These are phyloP conservation scores for Calyptomena viridis DNA, from an alignment of 2,113 vertebrate species.

Conservation along the genomic window DNA sequence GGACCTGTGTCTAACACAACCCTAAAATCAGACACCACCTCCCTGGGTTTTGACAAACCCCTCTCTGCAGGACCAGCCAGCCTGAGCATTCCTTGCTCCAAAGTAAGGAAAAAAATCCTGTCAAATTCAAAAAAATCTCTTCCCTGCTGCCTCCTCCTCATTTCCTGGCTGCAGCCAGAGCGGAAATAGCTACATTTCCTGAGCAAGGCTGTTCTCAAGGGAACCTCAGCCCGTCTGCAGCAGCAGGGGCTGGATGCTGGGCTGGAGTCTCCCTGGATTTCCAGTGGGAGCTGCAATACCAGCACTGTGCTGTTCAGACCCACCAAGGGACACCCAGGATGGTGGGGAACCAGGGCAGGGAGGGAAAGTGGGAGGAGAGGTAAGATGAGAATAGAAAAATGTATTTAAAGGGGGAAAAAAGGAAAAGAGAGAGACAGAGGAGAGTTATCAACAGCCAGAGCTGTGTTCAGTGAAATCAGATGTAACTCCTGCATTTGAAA, in stretches of 20 bases:
- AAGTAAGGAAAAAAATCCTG: neutral
- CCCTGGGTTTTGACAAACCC: neutral
- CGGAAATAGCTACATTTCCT: slow-evolving; percentile 68
- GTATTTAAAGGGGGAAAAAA: neutral
- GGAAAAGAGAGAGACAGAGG: neutral
- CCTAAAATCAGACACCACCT: neutral
- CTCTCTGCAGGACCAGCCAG: neutral
- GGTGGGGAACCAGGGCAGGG: neutral
- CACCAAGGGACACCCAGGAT: neutral
- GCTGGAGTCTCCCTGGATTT: neutral
- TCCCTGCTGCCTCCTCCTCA: slow-evolving; percentile 48
- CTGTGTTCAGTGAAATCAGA: neutral
- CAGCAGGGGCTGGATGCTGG: neutral
- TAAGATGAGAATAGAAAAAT: neutral
- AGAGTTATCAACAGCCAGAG: neutral
- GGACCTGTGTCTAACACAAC: neutral
- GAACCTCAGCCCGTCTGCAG: slow-evolving; percentile 9
- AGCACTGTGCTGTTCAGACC: accelerated
- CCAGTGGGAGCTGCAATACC: neutral
- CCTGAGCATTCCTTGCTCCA: neutral
- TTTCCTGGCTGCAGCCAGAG: slow-evolving; percentile 58
- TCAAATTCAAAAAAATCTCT: slow-evolving; percentile 28
- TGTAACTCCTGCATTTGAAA: neutral
- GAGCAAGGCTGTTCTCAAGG: slow-evolving; percentile 56
- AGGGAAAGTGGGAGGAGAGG: neutral